These are phyloP conservation scores for Eretmocerus hayati DNA, from an alignment of 2,888 invertebrate genomes.

Conservation along the genomic window DNA sequence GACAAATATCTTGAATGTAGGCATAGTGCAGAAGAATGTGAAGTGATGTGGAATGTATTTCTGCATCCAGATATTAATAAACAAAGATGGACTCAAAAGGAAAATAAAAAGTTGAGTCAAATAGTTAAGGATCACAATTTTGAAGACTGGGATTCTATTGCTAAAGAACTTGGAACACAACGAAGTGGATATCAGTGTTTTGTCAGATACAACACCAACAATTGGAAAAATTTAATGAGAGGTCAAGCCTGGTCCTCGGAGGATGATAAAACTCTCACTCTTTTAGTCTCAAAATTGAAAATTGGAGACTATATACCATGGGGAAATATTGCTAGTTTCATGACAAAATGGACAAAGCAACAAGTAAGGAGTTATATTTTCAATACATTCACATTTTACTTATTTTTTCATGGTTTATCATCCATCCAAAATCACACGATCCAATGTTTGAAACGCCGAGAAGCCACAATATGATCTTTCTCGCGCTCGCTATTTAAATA, in stretches of 20 bases:
- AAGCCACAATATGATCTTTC: no score
- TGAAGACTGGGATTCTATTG: conserved; percentile 64
- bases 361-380: no score
- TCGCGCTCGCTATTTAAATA: no score
- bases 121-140: conserved; percentile 45
- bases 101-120: conserved; percentile 46
- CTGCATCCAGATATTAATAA: conserved; percentile 64
- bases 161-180: conserved; percentile 51
- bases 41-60: conserved; percentile 64
- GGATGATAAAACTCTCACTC: conserved; percentile 61
- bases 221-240: conserved; percentile 19
- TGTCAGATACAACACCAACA: conserved; percentile 56
- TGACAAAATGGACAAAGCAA: conserved; percentile 57
- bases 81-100: conserved; percentile 49
- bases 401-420: no score
- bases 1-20: conserved; percentile 51
- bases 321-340: conserved; percentile 59
- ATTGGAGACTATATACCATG: conserved; percentile 67
- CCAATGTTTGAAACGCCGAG: no score
- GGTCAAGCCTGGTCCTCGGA: conserved; percentile 43
- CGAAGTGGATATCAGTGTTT: conserved; percentile 67
- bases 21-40: conserved; percentile 60
- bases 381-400: no score
- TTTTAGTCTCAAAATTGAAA: conserved; percentile 57
- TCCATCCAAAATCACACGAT: no score